Percentiles rank a stretch among this genome's conserved stretches.
phyloP scores from a whole-genome alignment of 2,113 vertebrate species.

The Blennius ocellaris region DNA sequence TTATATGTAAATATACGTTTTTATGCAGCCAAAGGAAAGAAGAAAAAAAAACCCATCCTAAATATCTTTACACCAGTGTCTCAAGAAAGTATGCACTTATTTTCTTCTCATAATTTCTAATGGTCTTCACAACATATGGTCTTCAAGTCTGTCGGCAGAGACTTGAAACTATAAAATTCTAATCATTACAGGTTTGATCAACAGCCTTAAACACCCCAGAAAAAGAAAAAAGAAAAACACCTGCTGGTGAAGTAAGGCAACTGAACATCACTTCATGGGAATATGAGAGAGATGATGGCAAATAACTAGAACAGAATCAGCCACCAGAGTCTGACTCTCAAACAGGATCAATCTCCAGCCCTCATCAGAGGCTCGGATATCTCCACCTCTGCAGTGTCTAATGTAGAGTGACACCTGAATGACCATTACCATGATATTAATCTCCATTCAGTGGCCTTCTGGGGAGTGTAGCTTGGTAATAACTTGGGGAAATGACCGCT shows the following conservation, averaged over 20 bases:
- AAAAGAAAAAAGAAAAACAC: too few species aligned
- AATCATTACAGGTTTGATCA: too few species aligned
- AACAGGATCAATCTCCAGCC: constrained; percentile 38
- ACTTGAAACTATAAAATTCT: too few species aligned
- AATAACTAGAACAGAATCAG: constrained; percentile 16
- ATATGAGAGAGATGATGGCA: not conserved
- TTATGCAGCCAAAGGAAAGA: too few species aligned
- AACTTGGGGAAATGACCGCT: constrained; percentile 46
- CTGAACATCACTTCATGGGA: not conserved
- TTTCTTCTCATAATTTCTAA: too few species aligned
- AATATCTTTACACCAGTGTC: too few species aligned
- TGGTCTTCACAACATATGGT: too few species aligned
- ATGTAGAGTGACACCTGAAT: constrained; percentile 52
- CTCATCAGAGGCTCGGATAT: constrained; percentile 31
- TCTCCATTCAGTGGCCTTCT: constrained; percentile 54
- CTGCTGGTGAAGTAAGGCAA: not conserved
- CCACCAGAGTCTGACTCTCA: constrained; percentile 5
- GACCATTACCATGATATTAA: constrained; percentile 60
- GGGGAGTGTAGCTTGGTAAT: constrained; percentile 42
- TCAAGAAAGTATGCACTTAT: too few species aligned
- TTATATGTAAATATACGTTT: too few species aligned
- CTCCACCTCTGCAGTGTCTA: constrained; percentile 35
- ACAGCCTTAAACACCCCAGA: too few species aligned
- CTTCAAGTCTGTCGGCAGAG: too few species aligned
- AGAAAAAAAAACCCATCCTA: too few species aligned